Conservation (phyloP, 2,113 vertebrate species). For the Hemichromis elongatus region DNA sequence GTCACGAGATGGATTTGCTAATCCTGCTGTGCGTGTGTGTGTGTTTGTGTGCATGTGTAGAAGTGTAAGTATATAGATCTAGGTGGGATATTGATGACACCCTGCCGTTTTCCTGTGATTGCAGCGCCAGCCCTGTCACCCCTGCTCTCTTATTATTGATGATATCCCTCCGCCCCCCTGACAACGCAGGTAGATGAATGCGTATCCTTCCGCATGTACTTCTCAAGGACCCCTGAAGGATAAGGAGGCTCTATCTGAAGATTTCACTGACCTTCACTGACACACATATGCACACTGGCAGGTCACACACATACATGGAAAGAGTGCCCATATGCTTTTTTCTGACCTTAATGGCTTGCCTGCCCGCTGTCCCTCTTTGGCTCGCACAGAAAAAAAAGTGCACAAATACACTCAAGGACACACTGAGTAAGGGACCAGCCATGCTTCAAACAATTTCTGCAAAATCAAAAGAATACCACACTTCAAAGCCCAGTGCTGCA, state of each 20-base stretch:
- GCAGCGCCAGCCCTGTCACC: conserved; percentile 67
- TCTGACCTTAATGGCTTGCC: conserved; percentile 56
- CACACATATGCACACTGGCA: conserved; percentile 15
- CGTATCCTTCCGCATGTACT: conserved; percentile 71
- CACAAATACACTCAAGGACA: conserved; percentile 43
- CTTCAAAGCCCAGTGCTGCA: conserved; percentile 54
- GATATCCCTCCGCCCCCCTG: conserved; percentile 72
- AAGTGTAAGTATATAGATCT: conserved; percentile 32
- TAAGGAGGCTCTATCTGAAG: conserved; percentile 64
- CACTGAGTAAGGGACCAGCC: conserved; percentile 31
- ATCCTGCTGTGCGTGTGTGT: conserved; percentile 14
- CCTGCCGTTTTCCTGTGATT: conserved; percentile 72
- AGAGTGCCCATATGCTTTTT: conserved; percentile 49
- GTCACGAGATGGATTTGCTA: no score
- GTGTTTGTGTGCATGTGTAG: conserved; percentile 11
- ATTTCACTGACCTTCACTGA: conserved; percentile 56
- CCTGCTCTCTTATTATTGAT: conserved; percentile 72
- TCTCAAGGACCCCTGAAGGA: conserved; percentile 78
- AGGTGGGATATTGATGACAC: conserved; percentile 75
- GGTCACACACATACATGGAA: conserved; percentile 35
- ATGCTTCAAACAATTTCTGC: conserved; percentile 49
- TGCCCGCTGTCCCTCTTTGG: conserved; percentile 46
- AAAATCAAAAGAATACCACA: conserved; percentile 63
- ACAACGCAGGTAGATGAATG: conserved; percentile 76
- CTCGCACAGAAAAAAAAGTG: conserved; percentile 1